Evolutionary conservation across 2,888 invertebrate genomes (phyloP).

Genomic region (Amphimallon solstitiale): DNA sequence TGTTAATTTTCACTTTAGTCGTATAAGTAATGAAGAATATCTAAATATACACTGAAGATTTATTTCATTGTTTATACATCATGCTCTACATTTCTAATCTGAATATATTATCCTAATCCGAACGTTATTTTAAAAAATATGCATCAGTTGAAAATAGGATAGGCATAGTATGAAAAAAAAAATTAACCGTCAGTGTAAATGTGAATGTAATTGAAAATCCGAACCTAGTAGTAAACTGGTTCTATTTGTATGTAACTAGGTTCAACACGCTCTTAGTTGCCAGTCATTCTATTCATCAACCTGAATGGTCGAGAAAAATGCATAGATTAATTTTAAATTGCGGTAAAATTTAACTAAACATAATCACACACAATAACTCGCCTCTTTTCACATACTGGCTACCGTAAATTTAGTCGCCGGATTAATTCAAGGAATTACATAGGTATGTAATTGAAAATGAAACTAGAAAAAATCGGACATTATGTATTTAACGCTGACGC

Average conservation of each 20-base stretch:
- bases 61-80: too few relatives aligned
- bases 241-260: constrained; percentile 24
- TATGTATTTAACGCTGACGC: too few relatives aligned
- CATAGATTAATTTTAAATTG: constrained; percentile 39
- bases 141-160: too few relatives aligned
- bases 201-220: constrained; percentile 24
- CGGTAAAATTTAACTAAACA: constrained; percentile 34
- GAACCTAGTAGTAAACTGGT: constrained; percentile 17
- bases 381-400: background rate
- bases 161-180: background rate
- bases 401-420: background rate
- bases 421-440: too few relatives aligned
- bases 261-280: constrained; percentile 37
- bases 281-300: constrained; percentile 45
- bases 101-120: too few relatives aligned
- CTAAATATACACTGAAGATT: too few relatives aligned
- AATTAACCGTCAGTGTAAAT: constrained; percentile 22
- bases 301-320: constrained; percentile 41
- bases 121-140: too few relatives aligned
- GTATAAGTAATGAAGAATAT: too few relatives aligned
- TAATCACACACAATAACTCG: constrained; percentile 23
- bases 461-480: too few relatives aligned
- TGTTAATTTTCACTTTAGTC: too few relatives aligned
- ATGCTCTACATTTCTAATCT: too few relatives aligned
- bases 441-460: too few relatives aligned